A percentile compares a stretch with the other conserved stretches of the same genome.
Conservation (phyloP, 2,113 vertebrate species). For the Penelope pileata region DNA sequence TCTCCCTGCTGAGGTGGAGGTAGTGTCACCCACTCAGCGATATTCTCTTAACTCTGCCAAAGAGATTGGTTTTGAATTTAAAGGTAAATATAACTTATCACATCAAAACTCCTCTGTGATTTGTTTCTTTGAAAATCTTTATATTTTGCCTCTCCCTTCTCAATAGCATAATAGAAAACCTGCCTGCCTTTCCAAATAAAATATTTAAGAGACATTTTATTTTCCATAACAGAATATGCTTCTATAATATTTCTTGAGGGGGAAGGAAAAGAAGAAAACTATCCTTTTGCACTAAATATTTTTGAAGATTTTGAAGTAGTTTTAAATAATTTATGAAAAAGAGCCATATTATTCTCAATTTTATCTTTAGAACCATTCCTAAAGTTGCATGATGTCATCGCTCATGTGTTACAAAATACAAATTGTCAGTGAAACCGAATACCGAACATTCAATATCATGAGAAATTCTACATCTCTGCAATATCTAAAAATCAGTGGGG, state of each 20-base stretch:
- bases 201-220: slow-evolving; percentile 55
- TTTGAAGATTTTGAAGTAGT: slow-evolving; percentile 64
- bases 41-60: slow-evolving; percentile 29
- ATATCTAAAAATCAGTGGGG: not conserved
- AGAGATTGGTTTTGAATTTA: slow-evolving; percentile 18
- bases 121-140: slow-evolving; percentile 32
- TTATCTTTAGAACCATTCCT: slow-evolving; percentile 21
- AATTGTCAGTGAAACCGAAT: not conserved
- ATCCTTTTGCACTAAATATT: slow-evolving; percentile 72
- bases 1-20: not conserved
- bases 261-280: not conserved
- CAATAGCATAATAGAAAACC: not conserved
- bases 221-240: slow-evolving; percentile 60
- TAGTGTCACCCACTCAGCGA: not conserved
- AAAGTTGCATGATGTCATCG: slow-evolving; percentile 21
- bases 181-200: slow-evolving; percentile 37
- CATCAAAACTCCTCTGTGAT: not conserved
- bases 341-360: slow-evolving; percentile 15
- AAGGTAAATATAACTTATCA: not conserved
- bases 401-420: slow-evolving; percentile 4
- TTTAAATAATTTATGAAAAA: slow-evolving; percentile 67
- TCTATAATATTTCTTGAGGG: slow-evolving; percentile 55
- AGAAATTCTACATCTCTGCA: not conserved
- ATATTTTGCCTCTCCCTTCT: not conserved
- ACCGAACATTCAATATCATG: not conserved